phyloP scores from a whole-genome alignment of 2,113 vertebrate genomes.

The Clarias macrocephalus region DNA sequence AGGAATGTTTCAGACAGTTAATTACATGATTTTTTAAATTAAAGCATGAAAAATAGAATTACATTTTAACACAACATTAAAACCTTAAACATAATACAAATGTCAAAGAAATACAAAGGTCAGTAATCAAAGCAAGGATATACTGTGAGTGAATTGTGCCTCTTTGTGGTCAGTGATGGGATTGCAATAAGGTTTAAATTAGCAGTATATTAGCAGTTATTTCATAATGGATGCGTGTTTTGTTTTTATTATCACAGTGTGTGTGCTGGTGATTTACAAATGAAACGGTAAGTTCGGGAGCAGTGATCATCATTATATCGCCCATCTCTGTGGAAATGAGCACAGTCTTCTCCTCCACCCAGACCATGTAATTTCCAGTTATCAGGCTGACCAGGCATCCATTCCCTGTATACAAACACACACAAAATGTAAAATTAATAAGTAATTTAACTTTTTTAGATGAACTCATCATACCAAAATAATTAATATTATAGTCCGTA shows the following conservation, averaged over 20 bases:
- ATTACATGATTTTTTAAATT: not conserved
- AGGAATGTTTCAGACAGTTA: not conserved
- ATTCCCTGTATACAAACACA: slow-evolving; percentile 61
- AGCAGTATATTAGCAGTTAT: not conserved
- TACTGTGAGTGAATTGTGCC: not conserved
- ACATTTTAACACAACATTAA: not conserved
- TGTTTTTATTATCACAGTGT: not conserved
- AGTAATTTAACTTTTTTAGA: not conserved
- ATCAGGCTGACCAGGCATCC: slow-evolving; percentile 69
- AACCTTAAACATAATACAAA: not conserved
- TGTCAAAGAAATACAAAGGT: not conserved
- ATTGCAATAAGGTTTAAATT: not conserved
- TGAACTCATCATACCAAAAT: not conserved
- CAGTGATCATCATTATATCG: slow-evolving; percentile 73
- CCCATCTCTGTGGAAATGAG: slow-evolving; percentile 63
- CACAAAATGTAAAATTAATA: not conserved
- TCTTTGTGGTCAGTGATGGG: not conserved
- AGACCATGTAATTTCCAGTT: slow-evolving; percentile 67
- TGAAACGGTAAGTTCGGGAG: slow-evolving; percentile 26
- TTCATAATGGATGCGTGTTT: not conserved
- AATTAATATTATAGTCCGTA: not conserved
- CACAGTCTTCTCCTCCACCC: slow-evolving; percentile 76
- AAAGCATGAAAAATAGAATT: not conserved
- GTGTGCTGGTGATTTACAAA: slow-evolving; percentile 42
- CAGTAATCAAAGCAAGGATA: not conserved